Conservation (phyloP, 2,888 invertebrate genomes). For the Agrypnus murinus region DNA sequence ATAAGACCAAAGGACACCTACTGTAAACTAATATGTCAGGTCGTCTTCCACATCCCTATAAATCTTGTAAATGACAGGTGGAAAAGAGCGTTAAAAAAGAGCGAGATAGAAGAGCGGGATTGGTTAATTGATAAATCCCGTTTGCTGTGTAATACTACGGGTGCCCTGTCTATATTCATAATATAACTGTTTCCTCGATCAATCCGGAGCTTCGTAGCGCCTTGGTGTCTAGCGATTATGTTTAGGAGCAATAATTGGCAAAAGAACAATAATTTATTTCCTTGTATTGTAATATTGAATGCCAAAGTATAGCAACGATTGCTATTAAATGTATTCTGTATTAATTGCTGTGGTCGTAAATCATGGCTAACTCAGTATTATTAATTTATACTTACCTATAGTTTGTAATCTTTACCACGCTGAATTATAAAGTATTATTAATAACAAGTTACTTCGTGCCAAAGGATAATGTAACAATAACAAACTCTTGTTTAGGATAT, state of each 20-base stretch:
- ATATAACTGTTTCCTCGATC: constrained; percentile 53
- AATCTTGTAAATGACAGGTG: constrained; percentile 51
- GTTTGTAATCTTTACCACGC: constrained; percentile 45
- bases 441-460: constrained; percentile 19
- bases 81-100: too few relatives aligned
- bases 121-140: constrained; percentile 12
- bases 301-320: constrained; percentile 59
- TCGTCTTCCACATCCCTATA: constrained; percentile 61
- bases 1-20: constrained; percentile 67
- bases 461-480: constrained; percentile 7
- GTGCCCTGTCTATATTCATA: constrained; percentile 42
- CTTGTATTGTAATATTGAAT: constrained; percentile 51
- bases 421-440: constrained; percentile 15
- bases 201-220: constrained; percentile 62
- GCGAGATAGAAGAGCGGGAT: constrained; percentile 29
- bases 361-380: constrained; percentile 33
- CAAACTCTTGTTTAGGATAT: not conserved
- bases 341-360: constrained; percentile 31
- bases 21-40: constrained; percentile 58
- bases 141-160: constrained; percentile 18
- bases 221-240: constrained; percentile 64
- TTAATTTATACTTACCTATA: too few relatives aligned
- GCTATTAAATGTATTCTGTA: constrained; percentile 41
- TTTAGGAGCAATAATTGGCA: constrained; percentile 64
- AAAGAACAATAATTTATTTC: constrained; percentile 57